These are phyloP conservation scores for Myotis davidii DNA, from an alignment of 2,113 vertebrate genomes.

Conservation along the genomic window DNA sequence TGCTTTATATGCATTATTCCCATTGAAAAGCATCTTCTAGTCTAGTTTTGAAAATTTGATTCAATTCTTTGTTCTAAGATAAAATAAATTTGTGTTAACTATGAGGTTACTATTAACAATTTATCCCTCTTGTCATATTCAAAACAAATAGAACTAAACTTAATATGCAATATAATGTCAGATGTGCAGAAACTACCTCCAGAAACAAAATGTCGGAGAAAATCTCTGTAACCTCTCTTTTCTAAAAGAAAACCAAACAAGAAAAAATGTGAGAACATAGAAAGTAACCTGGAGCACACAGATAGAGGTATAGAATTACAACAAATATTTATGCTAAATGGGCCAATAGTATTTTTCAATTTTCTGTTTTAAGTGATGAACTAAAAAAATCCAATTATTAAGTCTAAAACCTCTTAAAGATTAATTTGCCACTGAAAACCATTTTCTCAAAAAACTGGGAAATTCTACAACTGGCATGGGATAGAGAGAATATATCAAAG, in stretches of 20 bases:
- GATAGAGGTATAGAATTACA: not conserved
- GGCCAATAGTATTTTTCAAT: not conserved
- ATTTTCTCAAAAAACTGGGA: not conserved
- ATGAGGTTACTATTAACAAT: not conserved
- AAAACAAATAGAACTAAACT: not conserved
- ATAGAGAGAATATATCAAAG: not conserved
- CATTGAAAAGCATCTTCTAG: not conserved
- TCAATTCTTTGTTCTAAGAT: slow-evolving; percentile 19
- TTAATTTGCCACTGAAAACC: not conserved
- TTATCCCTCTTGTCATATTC: not conserved
- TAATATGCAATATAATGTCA: not conserved
- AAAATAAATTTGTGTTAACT: slow-evolving; percentile 2
- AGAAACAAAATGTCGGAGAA: not conserved
- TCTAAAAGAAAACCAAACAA: not conserved
- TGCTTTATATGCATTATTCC: not conserved
- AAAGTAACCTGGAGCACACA: not conserved
- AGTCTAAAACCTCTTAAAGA: not conserved
- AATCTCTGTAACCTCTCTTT: not conserved
- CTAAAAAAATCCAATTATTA: not conserved
- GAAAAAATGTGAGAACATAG: not conserved
- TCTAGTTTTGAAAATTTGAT: not conserved
- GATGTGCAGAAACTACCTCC: not conserved
- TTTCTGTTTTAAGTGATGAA: slow-evolving; percentile 21
- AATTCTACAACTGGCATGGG: not conserved
- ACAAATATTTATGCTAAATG: not conserved